phyloP scores from a whole-genome alignment of 1,140 invertebrate species.

The Euura lappo region DNA sequence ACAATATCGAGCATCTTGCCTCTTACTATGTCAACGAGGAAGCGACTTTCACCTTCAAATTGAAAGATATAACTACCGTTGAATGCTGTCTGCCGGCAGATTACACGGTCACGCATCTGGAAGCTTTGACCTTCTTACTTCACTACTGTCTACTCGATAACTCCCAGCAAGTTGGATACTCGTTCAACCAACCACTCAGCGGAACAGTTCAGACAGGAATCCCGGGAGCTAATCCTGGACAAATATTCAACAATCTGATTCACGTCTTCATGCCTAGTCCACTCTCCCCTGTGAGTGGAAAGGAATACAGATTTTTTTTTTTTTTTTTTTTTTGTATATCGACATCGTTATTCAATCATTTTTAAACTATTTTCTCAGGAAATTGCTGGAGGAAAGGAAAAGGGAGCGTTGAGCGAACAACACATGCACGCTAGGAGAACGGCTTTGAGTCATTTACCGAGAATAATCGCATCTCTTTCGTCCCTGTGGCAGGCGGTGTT shows the following conservation, averaged over 20 bases:
- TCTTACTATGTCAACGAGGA: conserved; percentile 56
- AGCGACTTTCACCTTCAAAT: conserved; percentile 34
- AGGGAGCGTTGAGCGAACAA: conserved; percentile 47
- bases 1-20: conserved; percentile 77
- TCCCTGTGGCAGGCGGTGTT: conserved; percentile 80
- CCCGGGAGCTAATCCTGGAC: conserved; percentile 67
- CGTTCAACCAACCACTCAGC: conserved; percentile 66
- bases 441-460: conserved; percentile 80
- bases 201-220: conserved; percentile 54
- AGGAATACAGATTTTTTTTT: conserved; percentile 17
- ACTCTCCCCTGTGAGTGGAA: conserved; percentile 49
- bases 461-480: conserved; percentile 81
- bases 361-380: conserved; percentile 34
- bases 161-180: conserved; percentile 66
- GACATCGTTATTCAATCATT: conserved; percentile 24
- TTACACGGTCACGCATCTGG: conserved; percentile 81
- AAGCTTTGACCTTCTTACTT: conserved; percentile 82
- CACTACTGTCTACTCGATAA: conserved; percentile 87
- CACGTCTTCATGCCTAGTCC: conserved; percentile 75
- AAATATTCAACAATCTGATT: conserved; percentile 83
- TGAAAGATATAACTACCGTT: conserved; percentile 47
- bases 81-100: conserved; percentile 71
- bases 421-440: conserved; percentile 72
- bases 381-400: conserved; percentile 26
- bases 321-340: conserved; percentile 31